Percentiles rank a stretch among this genome's conserved stretches.
Evolutionary conservation across 1,140 invertebrate species (phyloP).

Genomic region (Drosophila parabipectinata): DNA sequence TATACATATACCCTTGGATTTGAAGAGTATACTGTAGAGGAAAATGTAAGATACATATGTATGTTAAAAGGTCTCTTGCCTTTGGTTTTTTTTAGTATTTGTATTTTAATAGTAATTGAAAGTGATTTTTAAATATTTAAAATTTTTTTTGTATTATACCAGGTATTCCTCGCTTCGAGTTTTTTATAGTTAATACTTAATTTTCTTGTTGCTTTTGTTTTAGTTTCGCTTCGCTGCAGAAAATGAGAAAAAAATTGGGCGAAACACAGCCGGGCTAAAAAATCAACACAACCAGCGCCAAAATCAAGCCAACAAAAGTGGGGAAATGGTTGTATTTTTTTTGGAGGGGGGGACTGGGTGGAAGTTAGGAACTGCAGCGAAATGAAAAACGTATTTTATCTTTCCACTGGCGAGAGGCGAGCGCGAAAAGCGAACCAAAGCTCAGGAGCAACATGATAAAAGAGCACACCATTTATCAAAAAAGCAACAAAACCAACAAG

Average conservation of each 20-base stretch:
- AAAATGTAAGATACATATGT: neutral
- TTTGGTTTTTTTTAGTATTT: neutral
- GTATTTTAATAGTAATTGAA: neutral
- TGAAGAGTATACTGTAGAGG: neutral
- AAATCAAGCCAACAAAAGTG: conserved; percentile 46
- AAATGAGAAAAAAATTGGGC: conserved; percentile 51
- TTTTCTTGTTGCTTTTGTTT: conserved; percentile 35
- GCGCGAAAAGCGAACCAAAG: conserved; percentile 67
- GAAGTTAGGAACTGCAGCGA: conserved; percentile 67
- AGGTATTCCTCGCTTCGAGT: neutral
- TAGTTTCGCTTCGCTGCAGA: conserved; percentile 69
- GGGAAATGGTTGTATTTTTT: conserved; percentile 9
- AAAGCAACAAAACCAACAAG: conserved; percentile 55
- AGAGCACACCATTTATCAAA: conserved; percentile 80
- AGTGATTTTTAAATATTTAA: neutral
- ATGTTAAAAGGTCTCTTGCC: neutral
- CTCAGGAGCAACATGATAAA: conserved; percentile 81
- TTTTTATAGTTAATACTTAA: neutral
- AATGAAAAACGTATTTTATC: conserved; percentile 82
- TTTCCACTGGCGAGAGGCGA: conserved; percentile 67
- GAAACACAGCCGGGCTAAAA: conserved; percentile 58
- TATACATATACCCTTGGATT: neutral
- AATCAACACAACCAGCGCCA: conserved; percentile 62
- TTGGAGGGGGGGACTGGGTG: neutral
- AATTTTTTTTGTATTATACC: neutral